phyloP scores from a whole-genome alignment of 2,113 vertebrate species.

The Ptilonorhynchus violaceus region DNA sequence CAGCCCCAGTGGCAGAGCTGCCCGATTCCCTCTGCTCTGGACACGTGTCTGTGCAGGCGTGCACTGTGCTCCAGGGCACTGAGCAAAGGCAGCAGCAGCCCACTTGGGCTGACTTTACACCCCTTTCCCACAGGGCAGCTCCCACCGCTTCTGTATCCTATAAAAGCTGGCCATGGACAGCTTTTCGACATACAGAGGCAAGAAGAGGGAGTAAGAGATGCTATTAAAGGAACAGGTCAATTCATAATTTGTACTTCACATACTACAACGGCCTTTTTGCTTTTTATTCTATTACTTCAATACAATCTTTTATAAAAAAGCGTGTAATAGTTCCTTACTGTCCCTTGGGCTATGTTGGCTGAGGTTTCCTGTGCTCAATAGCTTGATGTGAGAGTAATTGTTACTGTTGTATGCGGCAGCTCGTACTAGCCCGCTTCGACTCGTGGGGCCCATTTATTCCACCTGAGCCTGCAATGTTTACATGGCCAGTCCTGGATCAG shows the following conservation, averaged over 20 bases:
- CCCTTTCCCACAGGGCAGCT: not conserved
- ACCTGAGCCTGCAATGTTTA: not conserved
- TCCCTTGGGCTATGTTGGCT: not conserved
- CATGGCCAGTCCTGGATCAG: not conserved
- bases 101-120: not conserved
- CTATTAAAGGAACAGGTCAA: not conserved
- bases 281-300: not conserved
- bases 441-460: not conserved
- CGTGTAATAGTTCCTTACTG: not conserved
- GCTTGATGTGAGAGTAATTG: not conserved
- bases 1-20: not conserved
- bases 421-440: not conserved
- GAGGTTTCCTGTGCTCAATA: not conserved
- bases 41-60: accelerated
- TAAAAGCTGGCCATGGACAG: not conserved
- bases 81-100: not conserved
- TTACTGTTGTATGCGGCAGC: not conserved
- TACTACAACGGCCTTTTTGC: not conserved
- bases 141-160: not conserved
- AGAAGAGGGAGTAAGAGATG: not conserved
- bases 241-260: not conserved
- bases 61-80: not conserved
- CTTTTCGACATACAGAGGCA: not conserved
- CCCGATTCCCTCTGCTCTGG: not conserved
- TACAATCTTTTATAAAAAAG: not conserved